Conservation (phyloP, 2,797 vertebrate species). For the Spinus olivaceus region DNA sequence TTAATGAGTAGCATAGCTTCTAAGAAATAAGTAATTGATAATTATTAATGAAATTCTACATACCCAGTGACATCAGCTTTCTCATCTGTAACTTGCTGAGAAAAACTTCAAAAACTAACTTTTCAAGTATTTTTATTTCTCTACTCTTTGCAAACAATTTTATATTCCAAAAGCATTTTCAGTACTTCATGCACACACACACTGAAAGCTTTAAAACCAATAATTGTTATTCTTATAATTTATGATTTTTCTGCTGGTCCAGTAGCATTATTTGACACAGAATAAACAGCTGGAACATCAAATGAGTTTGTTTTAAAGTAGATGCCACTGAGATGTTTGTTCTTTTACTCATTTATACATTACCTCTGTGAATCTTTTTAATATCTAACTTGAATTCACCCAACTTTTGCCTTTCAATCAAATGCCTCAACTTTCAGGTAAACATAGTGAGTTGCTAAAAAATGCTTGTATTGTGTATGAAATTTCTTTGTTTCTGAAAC, state of each 20-base stretch:
- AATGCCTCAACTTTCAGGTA: neutral
- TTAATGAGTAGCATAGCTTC: rapidly evolving
- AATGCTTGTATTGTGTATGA: too few species aligned
- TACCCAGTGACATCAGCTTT: rapidly evolving
- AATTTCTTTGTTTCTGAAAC: too few species aligned
- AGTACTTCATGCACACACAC: neutral
- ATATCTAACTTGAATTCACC: neutral
- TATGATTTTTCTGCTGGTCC: neutral
- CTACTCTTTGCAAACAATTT: neutral
- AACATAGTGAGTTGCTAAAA: neutral
- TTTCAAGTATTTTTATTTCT: neutral
- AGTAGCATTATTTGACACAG: neutral
- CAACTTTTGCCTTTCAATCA: neutral
- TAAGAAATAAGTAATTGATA: rapidly evolving
- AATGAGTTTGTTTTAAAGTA: neutral
- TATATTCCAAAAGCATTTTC: neutral
- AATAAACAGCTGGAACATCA: neutral
- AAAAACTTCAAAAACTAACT: neutral
- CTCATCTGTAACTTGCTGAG: neutral
- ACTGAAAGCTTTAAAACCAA: neutral
- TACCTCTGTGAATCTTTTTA: neutral
- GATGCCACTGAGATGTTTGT: neutral
- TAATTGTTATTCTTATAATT: neutral
- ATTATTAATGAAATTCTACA: neutral
- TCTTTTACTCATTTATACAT: neutral